Evolutionary conservation across 1,140 invertebrate species (phyloP).

Genomic region (Lamellibrachia luymesi): DNA sequence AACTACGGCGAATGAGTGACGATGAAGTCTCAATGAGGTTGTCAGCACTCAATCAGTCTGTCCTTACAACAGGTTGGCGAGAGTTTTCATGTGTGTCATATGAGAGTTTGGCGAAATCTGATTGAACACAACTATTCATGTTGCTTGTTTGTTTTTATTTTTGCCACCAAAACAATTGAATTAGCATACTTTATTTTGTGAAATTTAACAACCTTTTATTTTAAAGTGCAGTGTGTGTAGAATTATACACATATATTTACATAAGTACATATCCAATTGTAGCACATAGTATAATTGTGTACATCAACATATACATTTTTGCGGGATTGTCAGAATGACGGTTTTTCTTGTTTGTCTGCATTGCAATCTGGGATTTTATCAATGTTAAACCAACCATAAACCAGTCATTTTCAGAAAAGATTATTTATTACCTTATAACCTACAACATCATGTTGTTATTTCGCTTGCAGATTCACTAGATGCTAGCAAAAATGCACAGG

Average conservation of each 20-base stretch:
- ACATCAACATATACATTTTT: no score
- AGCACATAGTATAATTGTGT: no score
- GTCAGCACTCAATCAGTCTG: background rate
- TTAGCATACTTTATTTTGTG: background rate
- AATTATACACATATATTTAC: no score
- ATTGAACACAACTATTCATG: background rate
- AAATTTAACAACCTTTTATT: background rate
- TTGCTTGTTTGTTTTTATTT: background rate
- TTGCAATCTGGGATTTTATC: no score
- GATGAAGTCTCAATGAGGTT: slow-evolving; percentile 36
- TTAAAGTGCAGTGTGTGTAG: background rate
- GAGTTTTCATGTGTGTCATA: background rate
- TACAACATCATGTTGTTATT: background rate
- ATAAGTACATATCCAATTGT: no score
- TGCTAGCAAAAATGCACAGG: background rate
- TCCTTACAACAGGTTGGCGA: background rate
- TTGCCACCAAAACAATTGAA: no score
- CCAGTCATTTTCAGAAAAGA: no score
- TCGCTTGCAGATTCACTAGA: background rate
- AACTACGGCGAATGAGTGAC: slow-evolving; percentile 50
- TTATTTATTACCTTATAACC: no score
- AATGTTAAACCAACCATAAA: no score
- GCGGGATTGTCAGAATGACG: no score
- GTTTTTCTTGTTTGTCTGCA: no score
- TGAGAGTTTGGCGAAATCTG: background rate